Evolutionary conservation across 2,797 vertebrate genomes (phyloP), one percentile per base, ranked within the genome.

Genomic region (Myiotriccus ornatus): DNA sequence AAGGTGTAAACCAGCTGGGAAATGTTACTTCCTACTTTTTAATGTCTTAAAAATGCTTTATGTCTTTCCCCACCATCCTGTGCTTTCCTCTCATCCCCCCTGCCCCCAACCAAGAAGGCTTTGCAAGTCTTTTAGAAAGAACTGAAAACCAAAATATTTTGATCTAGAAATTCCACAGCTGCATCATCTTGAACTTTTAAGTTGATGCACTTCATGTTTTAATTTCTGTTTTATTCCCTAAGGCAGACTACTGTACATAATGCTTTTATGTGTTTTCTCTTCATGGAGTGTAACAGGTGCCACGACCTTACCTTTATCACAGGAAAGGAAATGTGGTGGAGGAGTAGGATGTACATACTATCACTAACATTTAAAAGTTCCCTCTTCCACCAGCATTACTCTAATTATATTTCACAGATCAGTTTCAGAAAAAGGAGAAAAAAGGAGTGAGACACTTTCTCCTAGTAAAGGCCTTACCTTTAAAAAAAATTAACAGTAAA

Each of bases 331-430:
- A 80, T 37, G 39, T 64, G 21, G 3, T 64, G 15, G 25, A 69
- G 9, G 34, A 77, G 10, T 46, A 59, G 25, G 84, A 71, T 56
- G 25, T 47, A 35, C 5, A 3, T 57, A 23, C 1, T 65, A 34
- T 84, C n/a, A 49, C 1, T 59, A 62, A 73, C 55, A 77, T 28
- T 37, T 47, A 50, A 76, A 81, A 27, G 16, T 34, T 81, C 5
- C 7, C 19, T 78, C 20, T 10, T 57, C 5, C 7, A 1, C 12
- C 23, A 59, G 0, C 5, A 15, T 34, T 56, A 13, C 1, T 84
- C 5, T 71, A 75, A 68, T 53, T 30, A 22, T 43, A 60, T 84
- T 81, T 90, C 62, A 71, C 5, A 37, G 14, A 6, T 68, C 37
- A 60, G 2, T 9, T 90, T n/a, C 49, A 44, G 44, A 49, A 71